These are phyloP conservation scores for Uria aalge DNA, from an alignment of 2,113 vertebrate species.

Conservation along the genomic window DNA sequence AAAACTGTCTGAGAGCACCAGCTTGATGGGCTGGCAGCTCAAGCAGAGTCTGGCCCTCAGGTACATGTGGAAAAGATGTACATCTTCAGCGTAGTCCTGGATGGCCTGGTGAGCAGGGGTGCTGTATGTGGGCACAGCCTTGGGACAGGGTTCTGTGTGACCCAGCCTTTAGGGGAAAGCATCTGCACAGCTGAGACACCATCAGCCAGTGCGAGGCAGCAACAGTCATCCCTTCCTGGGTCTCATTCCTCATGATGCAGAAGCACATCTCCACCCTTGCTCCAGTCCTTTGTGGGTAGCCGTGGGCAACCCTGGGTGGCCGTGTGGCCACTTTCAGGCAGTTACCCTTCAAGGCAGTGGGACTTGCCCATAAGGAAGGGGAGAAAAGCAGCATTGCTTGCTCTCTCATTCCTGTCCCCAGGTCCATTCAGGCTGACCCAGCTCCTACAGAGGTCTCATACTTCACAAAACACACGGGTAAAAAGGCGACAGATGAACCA, in stretches of 20 bases:
- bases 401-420: background rate
- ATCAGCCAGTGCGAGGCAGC: background rate
- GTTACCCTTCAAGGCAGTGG: background rate
- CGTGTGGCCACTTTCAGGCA: background rate
- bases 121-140: background rate
- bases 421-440: background rate
- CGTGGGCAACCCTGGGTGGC: background rate
- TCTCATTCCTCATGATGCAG: background rate
- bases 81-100: background rate
- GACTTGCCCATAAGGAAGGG: background rate
- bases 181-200: background rate
- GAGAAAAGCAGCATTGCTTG: background rate
- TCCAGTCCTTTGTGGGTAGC: background rate
- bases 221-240: background rate
- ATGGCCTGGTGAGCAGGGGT: background rate
- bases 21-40: background rate
- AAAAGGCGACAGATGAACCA: accelerated
- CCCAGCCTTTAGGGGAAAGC: background rate
- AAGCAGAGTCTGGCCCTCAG: background rate
- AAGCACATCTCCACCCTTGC: background rate
- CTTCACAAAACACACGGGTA: background rate
- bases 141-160: background rate
- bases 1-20: background rate
- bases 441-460: background rate
- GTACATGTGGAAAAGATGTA: background rate